Conservation (phyloP, 2,888 invertebrate genomes). For the Netelia virgata region DNA sequence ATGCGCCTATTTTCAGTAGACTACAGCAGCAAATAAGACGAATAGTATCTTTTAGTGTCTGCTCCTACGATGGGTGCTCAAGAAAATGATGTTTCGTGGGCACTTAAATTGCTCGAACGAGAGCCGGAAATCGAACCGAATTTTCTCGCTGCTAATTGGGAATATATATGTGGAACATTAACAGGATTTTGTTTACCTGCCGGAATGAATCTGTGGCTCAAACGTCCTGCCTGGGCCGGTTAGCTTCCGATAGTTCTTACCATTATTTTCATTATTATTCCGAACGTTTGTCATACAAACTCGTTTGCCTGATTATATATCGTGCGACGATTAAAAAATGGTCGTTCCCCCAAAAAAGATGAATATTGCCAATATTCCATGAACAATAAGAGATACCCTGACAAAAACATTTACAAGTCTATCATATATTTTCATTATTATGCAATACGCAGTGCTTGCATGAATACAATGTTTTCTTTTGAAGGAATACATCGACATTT, state of each 20-base stretch:
- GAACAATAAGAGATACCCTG: neutral
- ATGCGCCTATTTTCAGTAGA: too few species aligned
- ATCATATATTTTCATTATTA: conserved; percentile 48
- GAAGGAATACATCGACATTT: conserved; percentile 72
- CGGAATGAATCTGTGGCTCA: conserved; percentile 60
- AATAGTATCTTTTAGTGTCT: conserved; percentile 2
- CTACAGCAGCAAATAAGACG: too few species aligned
- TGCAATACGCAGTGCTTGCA: conserved; percentile 36
- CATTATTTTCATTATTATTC: conserved; percentile 32
- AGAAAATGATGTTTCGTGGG: conserved; percentile 78
- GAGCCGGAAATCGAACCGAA: conserved; percentile 70
- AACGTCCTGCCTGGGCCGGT: conserved; percentile 73
- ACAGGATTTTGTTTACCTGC: conserved; percentile 34
- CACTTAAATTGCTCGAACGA: conserved; percentile 77
- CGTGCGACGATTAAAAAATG: neutral
- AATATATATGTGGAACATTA: conserved; percentile 51
- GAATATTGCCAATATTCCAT: neutral
- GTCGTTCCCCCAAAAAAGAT: neutral
- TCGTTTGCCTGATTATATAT: neutral
- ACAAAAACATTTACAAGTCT: conserved; percentile 7
- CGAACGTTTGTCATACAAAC: neutral
- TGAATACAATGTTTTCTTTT: conserved; percentile 31
- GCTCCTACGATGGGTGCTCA: conserved; percentile 61
- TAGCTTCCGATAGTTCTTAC: neutral
- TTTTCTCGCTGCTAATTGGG: conserved; percentile 70